phyloP scores from a whole-genome alignment of 1,140 invertebrate species.

The Danaus plexippus region DNA sequence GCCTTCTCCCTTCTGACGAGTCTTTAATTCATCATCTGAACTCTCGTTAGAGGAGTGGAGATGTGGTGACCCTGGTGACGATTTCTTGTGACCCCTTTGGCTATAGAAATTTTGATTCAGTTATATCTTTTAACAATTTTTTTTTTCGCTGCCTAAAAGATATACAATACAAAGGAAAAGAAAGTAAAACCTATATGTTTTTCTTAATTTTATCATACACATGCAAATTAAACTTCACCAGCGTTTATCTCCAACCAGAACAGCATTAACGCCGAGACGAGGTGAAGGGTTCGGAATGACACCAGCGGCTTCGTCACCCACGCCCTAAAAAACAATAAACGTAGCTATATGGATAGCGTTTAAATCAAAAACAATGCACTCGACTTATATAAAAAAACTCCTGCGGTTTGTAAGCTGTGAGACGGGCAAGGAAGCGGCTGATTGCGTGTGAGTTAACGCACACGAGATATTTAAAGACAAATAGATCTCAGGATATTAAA shows the following conservation, averaged over 20 bases:
- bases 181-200: background rate
- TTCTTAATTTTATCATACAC: too few species aligned
- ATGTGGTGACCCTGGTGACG: slow-evolving; percentile 31
- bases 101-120: slow-evolving; percentile 25
- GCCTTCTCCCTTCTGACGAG: slow-evolving; percentile 31
- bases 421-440: too few species aligned
- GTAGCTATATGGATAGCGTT: background rate
- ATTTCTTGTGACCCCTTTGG: slow-evolving; percentile 34
- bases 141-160: too few species aligned
- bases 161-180: background rate
- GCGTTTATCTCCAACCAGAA: slow-evolving; percentile 37
- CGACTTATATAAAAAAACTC: too few species aligned
- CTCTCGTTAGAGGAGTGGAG: slow-evolving; percentile 46
- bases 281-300: slow-evolving; percentile 28
- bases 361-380: too few species aligned
- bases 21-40: slow-evolving; percentile 47
- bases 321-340: slow-evolving; percentile 16
- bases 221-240: slow-evolving; percentile 24
- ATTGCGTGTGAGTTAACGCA: too few species aligned
- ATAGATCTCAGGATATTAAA: too few species aligned
- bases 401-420: too few species aligned
- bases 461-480: too few species aligned
- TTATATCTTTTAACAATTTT: slow-evolving; percentile 2
- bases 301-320: slow-evolving; percentile 34
- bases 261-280: slow-evolving; percentile 18